phyloP scores from a whole-genome alignment of 2,113 vertebrate species.

The Ciconia maguari region DNA sequence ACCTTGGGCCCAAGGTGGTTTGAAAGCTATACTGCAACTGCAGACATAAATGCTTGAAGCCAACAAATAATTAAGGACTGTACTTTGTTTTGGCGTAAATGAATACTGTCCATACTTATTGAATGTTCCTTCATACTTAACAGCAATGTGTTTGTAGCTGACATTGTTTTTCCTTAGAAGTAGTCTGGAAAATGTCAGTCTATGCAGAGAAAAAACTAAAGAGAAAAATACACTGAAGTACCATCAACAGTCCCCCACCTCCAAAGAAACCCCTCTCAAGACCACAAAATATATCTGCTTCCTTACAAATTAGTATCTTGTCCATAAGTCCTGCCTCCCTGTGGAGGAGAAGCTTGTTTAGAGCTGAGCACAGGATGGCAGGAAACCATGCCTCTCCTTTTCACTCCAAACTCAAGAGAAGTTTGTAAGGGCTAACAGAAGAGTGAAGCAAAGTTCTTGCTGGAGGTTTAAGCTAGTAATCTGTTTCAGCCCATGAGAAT shows the following conservation, averaged over 20 bases:
- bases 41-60: not conserved
- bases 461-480: not conserved
- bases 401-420: not conserved
- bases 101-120: not conserved
- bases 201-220: not conserved
- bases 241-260: not conserved
- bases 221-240: not conserved
- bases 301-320: not conserved
- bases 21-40: not conserved
- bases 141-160: not conserved
- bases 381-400: not conserved
- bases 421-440: not conserved
- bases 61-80: not conserved
- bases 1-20: not conserved
- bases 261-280: not conserved
- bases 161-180: not conserved
- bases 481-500: not conserved
- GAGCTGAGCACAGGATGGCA: not conserved
- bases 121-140: rapidly evolving
- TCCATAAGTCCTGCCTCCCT: not conserved
- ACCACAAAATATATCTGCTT: not conserved
- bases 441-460: not conserved
- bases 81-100: not conserved
- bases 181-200: not conserved
- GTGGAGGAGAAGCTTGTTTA: not conserved